Base-by-base conservation (phyloP, 2,113 vertebrate genomes). In the Gambusia holbrooki region DNA sequence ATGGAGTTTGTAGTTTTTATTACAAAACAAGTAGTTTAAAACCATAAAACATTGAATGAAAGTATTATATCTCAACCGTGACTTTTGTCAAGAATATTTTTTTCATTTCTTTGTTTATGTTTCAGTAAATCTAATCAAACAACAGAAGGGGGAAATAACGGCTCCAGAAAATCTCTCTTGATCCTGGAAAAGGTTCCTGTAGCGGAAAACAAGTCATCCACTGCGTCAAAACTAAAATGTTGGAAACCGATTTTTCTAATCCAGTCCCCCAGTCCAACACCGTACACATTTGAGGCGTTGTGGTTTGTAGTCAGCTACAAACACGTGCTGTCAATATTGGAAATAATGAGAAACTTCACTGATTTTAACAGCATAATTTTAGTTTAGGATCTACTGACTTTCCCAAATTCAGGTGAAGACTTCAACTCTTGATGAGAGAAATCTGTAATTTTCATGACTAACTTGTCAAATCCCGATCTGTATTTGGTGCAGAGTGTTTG, bases 401-500 rank as follows among this genome's bases (percentile, higher is more conserved):
- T 67, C 27, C 58, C 58, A 37, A 32, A 15, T 5, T 63, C 25
- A 75, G 42, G n/a, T 67, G 10, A 28, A 51, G 40, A 45, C 37
- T 51, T 48, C 62, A 71, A 37, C 25, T 35, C 30, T 58, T 66
- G 60, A 54, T 9, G 30, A 74, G 27, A 35, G 1, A 27, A 63
- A 62, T 17, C 35, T 33, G 62, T 66, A 51, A 77, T 66, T 70
- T 28, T 35, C 25, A 68, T 10, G 60, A 80, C 61, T 22, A 69
- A 69, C 14, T 75, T 64, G 83, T 77, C 76, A 72, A 25, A 45
- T 65, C 76, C 29, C 28, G 35, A n/a, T 42, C 61, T 79, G 70
- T 60, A 40, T 32, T 71, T 48, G 32, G 42, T n/a, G 62, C 71
- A 51, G 71, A 8, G 1, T 4, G 9, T 51, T 81, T 82, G 66